Percentiles rank a stretch among this genome's conserved stretches.
phyloP scores from a whole-genome alignment of 1,140 invertebrate genomes.

The Orussus abietinus region DNA sequence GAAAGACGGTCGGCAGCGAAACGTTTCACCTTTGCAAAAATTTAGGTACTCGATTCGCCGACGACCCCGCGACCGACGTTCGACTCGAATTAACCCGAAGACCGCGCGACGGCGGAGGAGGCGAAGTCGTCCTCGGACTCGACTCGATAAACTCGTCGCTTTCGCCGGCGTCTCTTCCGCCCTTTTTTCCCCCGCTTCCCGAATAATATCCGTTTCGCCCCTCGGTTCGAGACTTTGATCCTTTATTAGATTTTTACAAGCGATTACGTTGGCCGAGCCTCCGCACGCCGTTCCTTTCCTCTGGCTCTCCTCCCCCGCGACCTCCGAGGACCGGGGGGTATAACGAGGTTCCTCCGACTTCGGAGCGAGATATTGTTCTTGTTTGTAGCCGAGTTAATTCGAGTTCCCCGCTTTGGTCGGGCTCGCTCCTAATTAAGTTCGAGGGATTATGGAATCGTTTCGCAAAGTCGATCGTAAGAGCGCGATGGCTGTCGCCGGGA shows the following conservation, averaged over 20 bases:
- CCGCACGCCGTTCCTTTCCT: slow-evolving; percentile 11
- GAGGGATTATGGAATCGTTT: slow-evolving; percentile 50
- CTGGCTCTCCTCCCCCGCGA: slow-evolving; percentile 8
- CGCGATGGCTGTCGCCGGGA: slow-evolving; percentile 14
- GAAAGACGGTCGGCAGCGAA: too few relatives aligned
- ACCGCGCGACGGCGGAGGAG: too few relatives aligned
- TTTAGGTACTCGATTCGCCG: too few relatives aligned
- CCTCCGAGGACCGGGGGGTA: slow-evolving; percentile 9
- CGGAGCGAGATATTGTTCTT: slow-evolving; percentile 43
- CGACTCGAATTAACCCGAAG: too few relatives aligned
- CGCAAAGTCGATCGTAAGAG: slow-evolving; percentile 46
- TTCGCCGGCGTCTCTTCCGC: too few relatives aligned
- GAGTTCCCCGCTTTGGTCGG: slow-evolving; percentile 27
- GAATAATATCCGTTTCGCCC: slow-evolving; percentile 33
- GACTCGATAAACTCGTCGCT: too few relatives aligned
- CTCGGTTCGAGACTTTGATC: slow-evolving; percentile 35
- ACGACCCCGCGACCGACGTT: too few relatives aligned
- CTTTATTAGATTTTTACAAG: slow-evolving; percentile 50
- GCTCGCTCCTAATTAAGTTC: slow-evolving; percentile 45
- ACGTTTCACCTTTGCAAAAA: too few relatives aligned
- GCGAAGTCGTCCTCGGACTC: too few relatives aligned
- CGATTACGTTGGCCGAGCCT: slow-evolving; percentile 45
- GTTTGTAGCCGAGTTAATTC: slow-evolving; percentile 43
- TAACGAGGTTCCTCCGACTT: slow-evolving; percentile 38
- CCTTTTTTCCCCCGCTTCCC: too few relatives aligned